Evolutionary conservation across 2,888 invertebrate genomes (phyloP), one percentile per base, ranked within the genome.

Genomic region (Xylota segnis): DNA sequence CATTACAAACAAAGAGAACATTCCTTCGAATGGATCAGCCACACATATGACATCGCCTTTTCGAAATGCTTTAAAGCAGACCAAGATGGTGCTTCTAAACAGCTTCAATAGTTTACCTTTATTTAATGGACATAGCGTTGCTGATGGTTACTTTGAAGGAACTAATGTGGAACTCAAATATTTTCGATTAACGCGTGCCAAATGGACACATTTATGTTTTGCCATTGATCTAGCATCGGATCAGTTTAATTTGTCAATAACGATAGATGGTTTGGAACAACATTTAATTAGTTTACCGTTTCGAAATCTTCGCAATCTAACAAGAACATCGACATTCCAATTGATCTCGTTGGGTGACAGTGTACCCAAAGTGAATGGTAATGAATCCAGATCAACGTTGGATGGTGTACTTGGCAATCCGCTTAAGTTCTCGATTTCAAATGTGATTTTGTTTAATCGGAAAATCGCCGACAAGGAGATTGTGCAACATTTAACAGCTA

Each of bases 181-280:
- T 52, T 89, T 90, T 27, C 90, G 90, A 2, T 56, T 92, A 68
- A 83, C 87, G 0, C 88, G 88, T 65, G 90, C 90, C 71, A 91
- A 90, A 70, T 92, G 92, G 92, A 92, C 90, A 5, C 92, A 92
- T 87, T 68, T 92, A 61, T 89, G 91, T 18, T 90, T 92, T 40
- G 89, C 90, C 0, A 74, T 92, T 18, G 90, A 90, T 52, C 74
- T 87, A 4, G 88, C 89, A 50, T 77, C 89, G 2, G 91, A 91
- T 84, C 84, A 88, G 0, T 78, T 92, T 34, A 89, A 90, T 32
- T 72, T 92, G 0, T 89, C 88, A 23, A 58, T 92, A 1, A 90
- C 88, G 37, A 40, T 91, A 1, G 91, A 92, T 87, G 92, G 92
- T 0, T 82, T 90, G 2, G 91, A 91, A 47, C 90, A 91, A 79